A percentile compares a stretch with the other conserved stretches of the same genome.
Conservation (phyloP, 2,113 vertebrate species). For the Prinia subflava region DNA sequence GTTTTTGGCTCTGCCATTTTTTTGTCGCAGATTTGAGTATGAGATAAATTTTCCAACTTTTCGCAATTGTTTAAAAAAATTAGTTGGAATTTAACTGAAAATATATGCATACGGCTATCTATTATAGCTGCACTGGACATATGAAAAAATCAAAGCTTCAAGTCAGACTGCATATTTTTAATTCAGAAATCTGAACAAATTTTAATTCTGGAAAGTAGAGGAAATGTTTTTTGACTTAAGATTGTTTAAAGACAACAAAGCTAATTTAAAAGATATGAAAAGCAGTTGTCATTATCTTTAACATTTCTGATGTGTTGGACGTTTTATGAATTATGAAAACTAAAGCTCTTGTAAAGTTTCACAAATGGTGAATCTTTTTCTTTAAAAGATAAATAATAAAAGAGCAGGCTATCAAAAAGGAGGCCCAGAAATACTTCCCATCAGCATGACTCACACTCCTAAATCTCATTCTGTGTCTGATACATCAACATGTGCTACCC, state of each 20-base stretch:
- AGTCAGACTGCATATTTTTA: background rate
- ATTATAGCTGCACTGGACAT: background rate
- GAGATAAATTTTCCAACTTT: background rate
- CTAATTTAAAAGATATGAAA: background rate
- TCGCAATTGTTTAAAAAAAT: background rate
- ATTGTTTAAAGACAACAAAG: background rate
- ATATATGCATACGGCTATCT: background rate
- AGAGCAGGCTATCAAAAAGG: background rate
- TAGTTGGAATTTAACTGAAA: background rate
- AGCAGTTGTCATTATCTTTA: background rate
- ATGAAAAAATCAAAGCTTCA: background rate
- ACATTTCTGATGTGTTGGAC: background rate
- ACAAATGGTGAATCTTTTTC: background rate
- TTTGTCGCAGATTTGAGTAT: background rate
- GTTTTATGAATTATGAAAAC: background rate
- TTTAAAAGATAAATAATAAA: background rate
- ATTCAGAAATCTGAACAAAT: background rate
- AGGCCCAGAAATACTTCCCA: background rate
- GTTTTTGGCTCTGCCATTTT: background rate
- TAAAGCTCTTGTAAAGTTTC: background rate
- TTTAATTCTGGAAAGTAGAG: background rate
- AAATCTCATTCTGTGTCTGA: background rate
- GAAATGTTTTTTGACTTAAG: background rate
- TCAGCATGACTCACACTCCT: background rate
- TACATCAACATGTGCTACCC: background rate